Conservation (phyloP, 1,140 invertebrate species). For the Panagrolaimus sp. region DNA sequence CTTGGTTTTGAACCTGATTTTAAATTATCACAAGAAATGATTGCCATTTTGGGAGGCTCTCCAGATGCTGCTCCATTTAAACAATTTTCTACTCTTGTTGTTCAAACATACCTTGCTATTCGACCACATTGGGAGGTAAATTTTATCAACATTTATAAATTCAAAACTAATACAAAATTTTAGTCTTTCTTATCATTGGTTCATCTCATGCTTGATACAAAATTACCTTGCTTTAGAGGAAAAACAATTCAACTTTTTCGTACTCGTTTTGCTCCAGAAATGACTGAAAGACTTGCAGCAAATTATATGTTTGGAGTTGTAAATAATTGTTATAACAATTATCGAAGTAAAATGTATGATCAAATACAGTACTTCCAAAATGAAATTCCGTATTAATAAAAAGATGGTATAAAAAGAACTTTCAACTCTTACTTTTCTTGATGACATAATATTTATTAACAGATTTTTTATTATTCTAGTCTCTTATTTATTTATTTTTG, state of each 20-base stretch:
- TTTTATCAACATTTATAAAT: constrained; percentile 5
- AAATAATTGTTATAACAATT: constrained; percentile 86
- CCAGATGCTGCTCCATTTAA: constrained; percentile 91
- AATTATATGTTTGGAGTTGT: constrained; percentile 88
- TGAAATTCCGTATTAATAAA: constrained; percentile 82
- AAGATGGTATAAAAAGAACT: too few relatives aligned
- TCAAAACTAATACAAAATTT: constrained; percentile 8
- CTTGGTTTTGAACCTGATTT: constrained; percentile 98
- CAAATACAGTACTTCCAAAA: constrained; percentile 99
- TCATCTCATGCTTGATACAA: constrained; percentile 94
- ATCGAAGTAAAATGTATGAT: constrained; percentile 92
- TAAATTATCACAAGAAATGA: constrained; percentile 98
- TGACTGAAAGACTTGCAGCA: constrained; percentile 87
- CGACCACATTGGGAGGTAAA: constrained; percentile 64
- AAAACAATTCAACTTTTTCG: constrained; percentile 90
- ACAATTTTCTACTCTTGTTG: constrained; percentile 95
- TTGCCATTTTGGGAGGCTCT: constrained; percentile 97
- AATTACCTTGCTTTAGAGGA: constrained; percentile 95
- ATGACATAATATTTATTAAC: too few relatives aligned
- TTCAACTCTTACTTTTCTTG: too few relatives aligned
- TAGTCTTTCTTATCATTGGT: constrained; percentile 94
- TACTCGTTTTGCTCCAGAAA: constrained; percentile 77
- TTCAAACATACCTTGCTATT: constrained; percentile 91
- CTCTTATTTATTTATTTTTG: too few relatives aligned
- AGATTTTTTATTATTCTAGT: too few relatives aligned